phyloP scores from a whole-genome alignment of 2,113 vertebrate genomes.

The Meriones unguiculatus region DNA sequence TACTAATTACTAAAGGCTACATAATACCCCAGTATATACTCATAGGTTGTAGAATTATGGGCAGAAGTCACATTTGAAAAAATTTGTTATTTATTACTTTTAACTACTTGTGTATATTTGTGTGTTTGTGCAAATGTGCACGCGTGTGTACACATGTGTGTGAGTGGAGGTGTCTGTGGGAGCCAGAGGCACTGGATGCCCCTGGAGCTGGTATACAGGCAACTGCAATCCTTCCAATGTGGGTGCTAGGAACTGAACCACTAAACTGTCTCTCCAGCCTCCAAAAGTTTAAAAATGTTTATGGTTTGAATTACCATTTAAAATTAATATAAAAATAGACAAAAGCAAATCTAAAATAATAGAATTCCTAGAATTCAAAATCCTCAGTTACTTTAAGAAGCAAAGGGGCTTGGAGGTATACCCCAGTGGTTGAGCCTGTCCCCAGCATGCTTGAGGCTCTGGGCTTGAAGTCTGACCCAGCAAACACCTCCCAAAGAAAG shows the following conservation, averaged over 20 bases:
- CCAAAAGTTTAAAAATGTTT: neutral
- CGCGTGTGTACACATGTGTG: neutral
- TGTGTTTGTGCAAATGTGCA: neutral
- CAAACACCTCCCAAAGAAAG: neutral
- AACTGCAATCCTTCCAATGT: neutral
- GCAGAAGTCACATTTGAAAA: neutral
- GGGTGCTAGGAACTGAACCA: neutral
- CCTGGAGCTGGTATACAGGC: neutral
- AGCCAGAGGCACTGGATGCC: neutral
- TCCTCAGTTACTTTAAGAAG: neutral
- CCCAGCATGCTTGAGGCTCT: neutral
- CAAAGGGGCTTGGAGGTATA: neutral
- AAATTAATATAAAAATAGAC: neutral
- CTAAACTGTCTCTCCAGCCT: neutral
- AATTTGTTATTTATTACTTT: neutral
- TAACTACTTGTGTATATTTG: neutral
- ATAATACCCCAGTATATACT: too few species aligned
- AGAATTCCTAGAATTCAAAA: neutral
- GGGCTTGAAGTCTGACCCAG: neutral
- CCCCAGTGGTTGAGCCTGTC: neutral
- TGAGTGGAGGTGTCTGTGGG: neutral
- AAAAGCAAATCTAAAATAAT: neutral
- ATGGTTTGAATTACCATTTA: neutral
- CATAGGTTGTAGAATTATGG: neutral
- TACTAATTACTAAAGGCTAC: neutral